These are phyloP conservation scores for Drosophila arawakana DNA, from an alignment of 1,140 invertebrate species.

Conservation along the genomic window DNA sequence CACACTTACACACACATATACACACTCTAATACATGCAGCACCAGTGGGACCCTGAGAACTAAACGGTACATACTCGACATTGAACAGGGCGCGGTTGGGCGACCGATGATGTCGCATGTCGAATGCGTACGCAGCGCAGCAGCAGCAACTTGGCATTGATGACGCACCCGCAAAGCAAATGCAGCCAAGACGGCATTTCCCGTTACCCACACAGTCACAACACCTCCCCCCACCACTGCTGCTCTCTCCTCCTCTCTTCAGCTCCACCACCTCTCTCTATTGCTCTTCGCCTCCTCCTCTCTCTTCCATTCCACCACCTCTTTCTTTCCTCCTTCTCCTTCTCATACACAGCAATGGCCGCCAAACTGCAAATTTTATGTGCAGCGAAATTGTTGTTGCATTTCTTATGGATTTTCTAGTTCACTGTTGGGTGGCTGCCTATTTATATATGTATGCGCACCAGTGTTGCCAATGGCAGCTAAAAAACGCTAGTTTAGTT, in stretches of 20 bases:
- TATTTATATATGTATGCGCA: constrained; percentile 41
- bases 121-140: constrained; percentile 20
- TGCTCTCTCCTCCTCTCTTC: too few relatives aligned
- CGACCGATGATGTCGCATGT: constrained; percentile 8
- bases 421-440: neutral
- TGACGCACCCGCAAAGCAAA: constrained; percentile 25
- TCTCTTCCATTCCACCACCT: too few relatives aligned
- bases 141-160: constrained; percentile 32
- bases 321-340: neutral
- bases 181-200: constrained; percentile 18
- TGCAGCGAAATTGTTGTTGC: constrained; percentile 1
- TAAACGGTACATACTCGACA: constrained; percentile 16
- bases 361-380: neutral
- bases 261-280: too few relatives aligned
- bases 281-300: too few relatives aligned
- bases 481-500: too few relatives aligned
- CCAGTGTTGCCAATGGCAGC: too few relatives aligned
- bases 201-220: too few relatives aligned
- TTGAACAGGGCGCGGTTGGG: constrained; percentile 11
- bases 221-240: too few relatives aligned
- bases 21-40: neutral
- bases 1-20: neutral
- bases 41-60: neutral
- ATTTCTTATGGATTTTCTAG: neutral
- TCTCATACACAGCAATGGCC: neutral